These are phyloP conservation scores for Trichomalopsis sarcophagae DNA, from an alignment of 1,140 invertebrate genomes.

Conservation along the genomic window DNA sequence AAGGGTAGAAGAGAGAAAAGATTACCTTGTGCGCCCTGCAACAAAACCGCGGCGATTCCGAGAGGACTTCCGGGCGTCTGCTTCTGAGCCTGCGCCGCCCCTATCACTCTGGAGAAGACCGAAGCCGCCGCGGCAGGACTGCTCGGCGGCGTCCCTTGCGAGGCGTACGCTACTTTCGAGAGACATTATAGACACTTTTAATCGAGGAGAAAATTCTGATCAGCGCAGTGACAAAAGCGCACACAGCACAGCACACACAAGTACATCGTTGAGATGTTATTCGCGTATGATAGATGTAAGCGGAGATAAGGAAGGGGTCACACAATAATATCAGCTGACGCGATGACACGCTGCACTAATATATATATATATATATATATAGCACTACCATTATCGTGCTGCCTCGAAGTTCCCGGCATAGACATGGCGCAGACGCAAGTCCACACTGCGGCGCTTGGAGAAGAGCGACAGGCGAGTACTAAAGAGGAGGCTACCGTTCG, in stretches of 20 bases:
- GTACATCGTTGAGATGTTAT: too few species aligned
- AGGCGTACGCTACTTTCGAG: constrained; percentile 60
- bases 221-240: too few species aligned
- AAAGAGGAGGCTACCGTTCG: not conserved
- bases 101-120: constrained; percentile 68
- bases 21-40: constrained; percentile 74
- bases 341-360: not conserved
- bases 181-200: not conserved
- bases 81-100: constrained; percentile 57
- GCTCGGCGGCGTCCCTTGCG: constrained; percentile 70
- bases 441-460: not conserved
- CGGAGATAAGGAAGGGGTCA: too few species aligned
- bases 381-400: constrained; percentile 58
- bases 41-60: constrained; percentile 71
- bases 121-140: constrained; percentile 63
- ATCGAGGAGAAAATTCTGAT: not conserved
- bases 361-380: too few species aligned
- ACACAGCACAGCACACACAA: too few species aligned
- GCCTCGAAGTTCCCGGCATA: constrained; percentile 57
- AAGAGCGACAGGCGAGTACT: too few species aligned
- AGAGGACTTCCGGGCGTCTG: constrained; percentile 67
- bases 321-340: too few species aligned
- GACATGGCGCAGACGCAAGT: constrained; percentile 50
- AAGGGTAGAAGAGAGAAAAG: too few species aligned
- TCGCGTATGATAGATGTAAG: too few species aligned